These are phyloP conservation scores for Aphaenogaster floridana DNA, from an alignment of 1,140 invertebrate genomes.

Conservation along the genomic window DNA sequence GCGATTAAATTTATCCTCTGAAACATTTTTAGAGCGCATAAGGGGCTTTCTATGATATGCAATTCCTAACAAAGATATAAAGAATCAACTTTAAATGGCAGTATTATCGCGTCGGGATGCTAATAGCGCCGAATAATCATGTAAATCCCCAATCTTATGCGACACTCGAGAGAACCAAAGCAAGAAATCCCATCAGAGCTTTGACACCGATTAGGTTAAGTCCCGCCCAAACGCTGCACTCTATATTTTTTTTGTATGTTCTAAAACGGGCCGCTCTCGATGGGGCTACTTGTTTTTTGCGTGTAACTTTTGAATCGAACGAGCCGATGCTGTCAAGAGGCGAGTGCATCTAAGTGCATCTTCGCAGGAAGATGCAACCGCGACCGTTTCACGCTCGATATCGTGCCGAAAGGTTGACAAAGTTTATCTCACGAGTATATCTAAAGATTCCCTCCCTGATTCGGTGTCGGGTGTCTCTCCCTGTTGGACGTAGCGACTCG, in stretches of 20 bases:
- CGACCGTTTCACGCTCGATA: constrained; percentile 43
- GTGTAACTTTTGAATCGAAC: constrained; percentile 44
- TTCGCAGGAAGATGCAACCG: constrained; percentile 23
- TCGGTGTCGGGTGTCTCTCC: constrained; percentile 39
- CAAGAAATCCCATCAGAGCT: constrained; percentile 21
- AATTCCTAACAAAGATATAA: constrained; percentile 15
- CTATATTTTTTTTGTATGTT: constrained; percentile 14
- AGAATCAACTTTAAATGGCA: constrained; percentile 11
- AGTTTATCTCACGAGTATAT: constrained; percentile 65
- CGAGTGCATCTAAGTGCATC: constrained; percentile 10
- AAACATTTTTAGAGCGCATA: background rate
- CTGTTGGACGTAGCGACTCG: background rate
- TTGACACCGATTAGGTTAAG: constrained; percentile 48
- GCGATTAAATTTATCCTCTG: background rate
- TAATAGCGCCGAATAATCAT: constrained; percentile 31
- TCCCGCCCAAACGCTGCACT: background rate
- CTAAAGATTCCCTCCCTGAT: constrained; percentile 31
- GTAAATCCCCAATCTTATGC: constrained; percentile 16
- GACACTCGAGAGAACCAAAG: constrained; percentile 15
- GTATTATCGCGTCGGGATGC: background rate
- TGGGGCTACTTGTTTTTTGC: constrained; percentile 44
- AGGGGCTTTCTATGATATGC: background rate
- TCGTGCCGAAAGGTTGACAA: constrained; percentile 68
- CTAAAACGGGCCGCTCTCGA: constrained; percentile 10
- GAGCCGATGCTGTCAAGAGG: constrained; percentile 5